phyloP scores from a whole-genome alignment of 2,888 invertebrate species.

The Norana najaformis region DNA sequence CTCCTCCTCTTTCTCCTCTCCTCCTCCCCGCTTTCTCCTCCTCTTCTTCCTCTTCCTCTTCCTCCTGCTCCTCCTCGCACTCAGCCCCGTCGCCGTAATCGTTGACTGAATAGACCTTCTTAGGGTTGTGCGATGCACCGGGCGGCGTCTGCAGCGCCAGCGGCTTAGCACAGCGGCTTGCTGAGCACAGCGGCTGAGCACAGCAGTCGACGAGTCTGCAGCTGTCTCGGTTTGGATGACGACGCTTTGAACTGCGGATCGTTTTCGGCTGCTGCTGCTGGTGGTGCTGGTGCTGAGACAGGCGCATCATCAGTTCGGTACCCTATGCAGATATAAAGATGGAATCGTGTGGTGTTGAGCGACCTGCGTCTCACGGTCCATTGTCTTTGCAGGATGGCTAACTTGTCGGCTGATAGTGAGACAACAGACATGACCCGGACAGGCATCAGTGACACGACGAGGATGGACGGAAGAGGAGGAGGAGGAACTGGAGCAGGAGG shows the following conservation, averaged over 20 bases:
- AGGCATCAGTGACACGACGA: neutral
- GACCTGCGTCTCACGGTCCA: neutral
- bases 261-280: neutral
- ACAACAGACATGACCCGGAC: neutral
- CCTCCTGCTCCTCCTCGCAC: neutral
- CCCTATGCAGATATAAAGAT: neutral
- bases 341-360: neutral
- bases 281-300: neutral
- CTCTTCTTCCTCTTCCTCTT: neutral
- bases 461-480: neutral
- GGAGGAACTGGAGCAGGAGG: constrained; percentile 18
- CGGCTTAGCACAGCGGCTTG: neutral
- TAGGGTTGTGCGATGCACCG: neutral
- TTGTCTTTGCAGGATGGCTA: neutral
- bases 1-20: too few relatives aligned
- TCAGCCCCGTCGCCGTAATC: neutral
- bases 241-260: neutral
- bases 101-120: neutral
- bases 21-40: too few relatives aligned
- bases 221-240: neutral
- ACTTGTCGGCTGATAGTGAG: neutral
- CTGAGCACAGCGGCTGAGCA: neutral
- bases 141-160: neutral
- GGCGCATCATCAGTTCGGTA: neutral
- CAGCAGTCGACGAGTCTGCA: neutral